Evolutionary conservation across 2,888 invertebrate species (phyloP).

Genomic region (Sphaerophoria rueppellii): DNA sequence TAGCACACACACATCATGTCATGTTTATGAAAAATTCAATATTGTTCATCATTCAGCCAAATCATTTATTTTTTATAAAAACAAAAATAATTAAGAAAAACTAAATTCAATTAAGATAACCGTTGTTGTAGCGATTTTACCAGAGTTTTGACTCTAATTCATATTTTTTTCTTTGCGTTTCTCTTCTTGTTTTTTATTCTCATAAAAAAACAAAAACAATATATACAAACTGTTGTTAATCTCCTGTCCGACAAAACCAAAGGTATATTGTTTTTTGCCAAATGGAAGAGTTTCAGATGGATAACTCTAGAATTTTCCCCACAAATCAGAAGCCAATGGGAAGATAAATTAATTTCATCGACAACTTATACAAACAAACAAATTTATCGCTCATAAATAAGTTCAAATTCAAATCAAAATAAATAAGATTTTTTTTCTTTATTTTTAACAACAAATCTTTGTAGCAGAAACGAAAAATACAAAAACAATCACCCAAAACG

Average conservation of each 20-base stretch:
- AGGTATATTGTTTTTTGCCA: conserved; percentile 93
- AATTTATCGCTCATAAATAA: conserved; percentile 34
- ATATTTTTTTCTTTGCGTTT: conserved; percentile 40
- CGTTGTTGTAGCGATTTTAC: conserved; percentile 34
- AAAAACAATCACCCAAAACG: conserved; percentile 1
- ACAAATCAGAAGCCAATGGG: conserved; percentile 77
- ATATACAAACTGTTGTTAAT: conserved; percentile 28
- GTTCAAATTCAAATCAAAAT: conserved; percentile 40
- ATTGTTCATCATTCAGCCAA: conserved; percentile 43
- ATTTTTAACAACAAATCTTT: conserved; percentile 55
- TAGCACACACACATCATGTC: conserved; percentile 73
- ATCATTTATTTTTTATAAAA: conserved; percentile 38
- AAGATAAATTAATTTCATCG: conserved; percentile 75
- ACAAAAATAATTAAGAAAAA: not conserved
- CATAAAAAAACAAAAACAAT: not conserved
- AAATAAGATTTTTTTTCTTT: conserved; percentile 45
- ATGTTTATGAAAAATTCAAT: conserved; percentile 38
- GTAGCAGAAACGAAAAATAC: conserved; percentile 54
- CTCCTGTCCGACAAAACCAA: conserved; percentile 76
- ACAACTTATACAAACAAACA: conserved; percentile 24
- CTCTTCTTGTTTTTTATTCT: conserved; percentile 28
- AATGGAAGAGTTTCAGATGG: conserved; percentile 92
- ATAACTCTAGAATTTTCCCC: conserved; percentile 86
- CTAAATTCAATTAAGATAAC: conserved; percentile 8
- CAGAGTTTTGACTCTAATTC: conserved; percentile 53